Base-by-base conservation (phyloP, 2,113 vertebrate genomes). In the Trematomus loennbergii region DNA sequence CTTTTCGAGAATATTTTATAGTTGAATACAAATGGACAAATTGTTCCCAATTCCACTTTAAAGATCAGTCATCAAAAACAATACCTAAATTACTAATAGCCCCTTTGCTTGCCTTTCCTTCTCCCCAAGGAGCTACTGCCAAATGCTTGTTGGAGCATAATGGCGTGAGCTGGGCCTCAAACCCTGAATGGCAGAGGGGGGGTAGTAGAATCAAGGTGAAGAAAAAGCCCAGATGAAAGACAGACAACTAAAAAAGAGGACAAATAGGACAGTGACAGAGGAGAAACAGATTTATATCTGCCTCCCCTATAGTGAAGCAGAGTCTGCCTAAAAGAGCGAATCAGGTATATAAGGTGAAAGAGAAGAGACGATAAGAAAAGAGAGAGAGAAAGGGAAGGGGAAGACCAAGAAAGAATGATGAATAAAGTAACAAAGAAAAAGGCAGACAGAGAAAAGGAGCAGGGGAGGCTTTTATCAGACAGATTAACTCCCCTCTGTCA, bases 91-190 rank as follows among this genome's bases (percentile, higher is more conserved):
- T 72, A 92, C 89, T 90, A 86, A 88, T 82, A 52, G 70, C 61
- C 48, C 62, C 36, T 46, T 52, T 74, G 80, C 49, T 55, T 22
- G 52, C 54, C 49, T 78, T 48, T 58, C 43, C 46, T 73, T 73
- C 58, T 36, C 83, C 87, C 86, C 16, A 5, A 46, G 75, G 83
- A 76, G 70, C 62, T 79, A 45, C 70, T 83, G 82, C 58, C 81
- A 62, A 49, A 52, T 91, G 88, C 82, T 92, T 91, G 89, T 78
- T 91, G 85, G 85, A 90, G 91, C 87, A 85, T 87, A 83, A 88
- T 82, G 82, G 87, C 81, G 71, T 18, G 50, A 71, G 65, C 61
- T 52, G 85, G 63, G 74, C 53, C 58, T 75, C 74, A 66, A 70
- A 77, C 68, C 71, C 54, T 10, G 4, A 68, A 25, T 17, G 72